These are phyloP conservation scores for Enteromius trimaculatus DNA, from an alignment of 2,797 vertebrate species.

Conservation along the genomic window DNA sequence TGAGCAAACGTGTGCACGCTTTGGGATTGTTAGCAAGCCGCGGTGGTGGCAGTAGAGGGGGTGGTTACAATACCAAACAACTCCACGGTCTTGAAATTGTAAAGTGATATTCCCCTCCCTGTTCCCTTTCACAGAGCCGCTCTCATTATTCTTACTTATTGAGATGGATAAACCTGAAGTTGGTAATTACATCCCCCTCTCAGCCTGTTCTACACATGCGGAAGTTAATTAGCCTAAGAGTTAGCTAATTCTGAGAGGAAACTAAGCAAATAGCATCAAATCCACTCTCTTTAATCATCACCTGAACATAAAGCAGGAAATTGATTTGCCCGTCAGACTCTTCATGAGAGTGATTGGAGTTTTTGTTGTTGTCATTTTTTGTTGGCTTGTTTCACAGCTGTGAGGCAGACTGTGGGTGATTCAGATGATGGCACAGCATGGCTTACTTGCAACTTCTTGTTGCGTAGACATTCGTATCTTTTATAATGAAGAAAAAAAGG, in stretches of 20 bases:
- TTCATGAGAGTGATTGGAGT: constrained; percentile 32
- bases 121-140: constrained; percentile 58
- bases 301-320: constrained; percentile 52
- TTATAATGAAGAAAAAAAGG: constrained; percentile 26
- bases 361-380: constrained; percentile 32
- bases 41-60: constrained; percentile 40
- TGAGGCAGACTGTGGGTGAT: constrained; percentile 11
- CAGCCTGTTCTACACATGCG: constrained; percentile 41
- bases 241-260: constrained; percentile 71
- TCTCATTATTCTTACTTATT: constrained; percentile 80
- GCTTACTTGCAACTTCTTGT: not conserved
- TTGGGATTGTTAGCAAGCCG: not conserved
- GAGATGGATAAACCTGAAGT: constrained; percentile 73
- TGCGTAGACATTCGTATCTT: not conserved
- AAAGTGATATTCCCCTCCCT: constrained; percentile 61
- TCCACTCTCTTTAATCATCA: constrained; percentile 62
- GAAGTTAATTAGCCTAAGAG: constrained; percentile 69
- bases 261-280: constrained; percentile 66
- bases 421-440: constrained; percentile 37
- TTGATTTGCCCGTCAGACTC: constrained; percentile 46
- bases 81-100: constrained; percentile 57
- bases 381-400: constrained; percentile 33
- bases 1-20: not conserved
- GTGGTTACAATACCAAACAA: constrained; percentile 70
- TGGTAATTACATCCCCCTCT: constrained; percentile 65